phyloP scores from a whole-genome alignment of 2,113 vertebrate genomes.

The Nothobranchius kuhntae region DNA sequence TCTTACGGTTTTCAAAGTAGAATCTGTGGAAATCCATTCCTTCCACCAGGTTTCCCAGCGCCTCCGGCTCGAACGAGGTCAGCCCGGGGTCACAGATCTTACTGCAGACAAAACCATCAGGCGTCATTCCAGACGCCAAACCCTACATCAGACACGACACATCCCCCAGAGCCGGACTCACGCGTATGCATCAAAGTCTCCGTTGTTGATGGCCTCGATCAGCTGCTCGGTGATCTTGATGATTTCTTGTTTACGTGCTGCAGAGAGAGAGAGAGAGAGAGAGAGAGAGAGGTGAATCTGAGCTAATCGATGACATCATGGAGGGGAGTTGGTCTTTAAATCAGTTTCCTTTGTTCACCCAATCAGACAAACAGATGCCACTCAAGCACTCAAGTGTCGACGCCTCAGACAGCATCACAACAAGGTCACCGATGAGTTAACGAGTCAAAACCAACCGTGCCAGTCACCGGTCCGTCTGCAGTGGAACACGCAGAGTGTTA shows the following conservation, averaged over 20 bases:
- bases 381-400: neutral
- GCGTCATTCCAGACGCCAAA: neutral
- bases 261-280: neutral
- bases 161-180: slow-evolving; percentile 71
- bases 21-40: slow-evolving; percentile 99
- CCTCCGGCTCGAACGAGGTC: slow-evolving; percentile 96
- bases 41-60: slow-evolving; percentile 94
- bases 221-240: slow-evolving; percentile 90
- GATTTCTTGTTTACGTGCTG: slow-evolving; percentile 78
- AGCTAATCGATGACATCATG: neutral
- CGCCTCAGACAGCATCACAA: slow-evolving; percentile 1
- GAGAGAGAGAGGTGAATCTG: neutral
- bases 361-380: neutral
- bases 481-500: neutral
- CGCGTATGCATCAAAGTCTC: slow-evolving; percentile 92
- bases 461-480: neutral
- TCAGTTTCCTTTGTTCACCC: too few relatives aligned
- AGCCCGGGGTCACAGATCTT: slow-evolving; percentile 96
- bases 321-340: neutral
- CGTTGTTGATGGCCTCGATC: slow-evolving; percentile 92
- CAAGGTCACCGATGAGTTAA: neutral
- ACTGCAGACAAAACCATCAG: slow-evolving; percentile 53
- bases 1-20: slow-evolving; percentile 97
- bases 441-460: slow-evolving; percentile 1
- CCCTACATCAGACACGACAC: rapidly evolving